Percentiles rank a stretch among this genome's conserved stretches.
These are phyloP conservation scores for Drosophila varians DNA, from an alignment of 1,140 invertebrate genomes.

Conservation along the genomic window DNA sequence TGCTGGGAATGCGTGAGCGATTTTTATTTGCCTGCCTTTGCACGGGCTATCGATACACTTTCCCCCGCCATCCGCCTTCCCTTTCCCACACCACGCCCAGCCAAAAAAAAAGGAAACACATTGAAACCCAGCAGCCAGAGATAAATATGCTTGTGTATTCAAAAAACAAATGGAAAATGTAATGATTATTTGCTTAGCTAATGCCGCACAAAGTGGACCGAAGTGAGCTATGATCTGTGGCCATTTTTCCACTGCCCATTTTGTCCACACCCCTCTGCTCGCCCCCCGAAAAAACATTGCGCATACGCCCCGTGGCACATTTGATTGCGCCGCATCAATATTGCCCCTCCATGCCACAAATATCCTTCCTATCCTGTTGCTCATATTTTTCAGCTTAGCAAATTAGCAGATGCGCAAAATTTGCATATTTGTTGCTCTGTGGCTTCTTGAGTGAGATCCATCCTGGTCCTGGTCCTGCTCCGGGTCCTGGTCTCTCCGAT, in stretches of 20 bases:
- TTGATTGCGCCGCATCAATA: slow-evolving; percentile 78
- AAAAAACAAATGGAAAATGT: slow-evolving; percentile 80
- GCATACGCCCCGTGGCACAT: slow-evolving; percentile 74
- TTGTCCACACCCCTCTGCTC: background rate
- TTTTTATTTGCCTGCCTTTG: slow-evolving; percentile 71
- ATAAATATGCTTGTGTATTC: slow-evolving; percentile 29
- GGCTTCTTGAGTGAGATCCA: slow-evolving; percentile 1
- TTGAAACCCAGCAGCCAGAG: slow-evolving; percentile 2
- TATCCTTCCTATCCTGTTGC: slow-evolving; percentile 56
- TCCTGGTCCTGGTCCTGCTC: background rate
- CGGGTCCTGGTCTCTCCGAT: background rate
- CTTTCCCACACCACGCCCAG: background rate
- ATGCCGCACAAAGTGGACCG: slow-evolving; percentile 78
- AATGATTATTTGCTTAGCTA: slow-evolving; percentile 82
- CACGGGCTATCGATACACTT: slow-evolving; percentile 66
- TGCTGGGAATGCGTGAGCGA: slow-evolving; percentile 79
- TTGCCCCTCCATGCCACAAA: slow-evolving; percentile 4
- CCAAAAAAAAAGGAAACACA: slow-evolving; percentile 11
- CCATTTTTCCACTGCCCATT: slow-evolving; percentile 20
- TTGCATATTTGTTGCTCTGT: slow-evolving; percentile 67
- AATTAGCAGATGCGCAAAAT: slow-evolving; percentile 76
- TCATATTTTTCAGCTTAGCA: slow-evolving; percentile 66
- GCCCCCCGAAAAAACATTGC: slow-evolving; percentile 25
- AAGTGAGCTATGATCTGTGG: slow-evolving; percentile 38
- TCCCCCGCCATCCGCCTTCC: background rate